Base-by-base conservation (phyloP, 2,797 vertebrate genomes). In the Gymnocypris eckloni region DNA sequence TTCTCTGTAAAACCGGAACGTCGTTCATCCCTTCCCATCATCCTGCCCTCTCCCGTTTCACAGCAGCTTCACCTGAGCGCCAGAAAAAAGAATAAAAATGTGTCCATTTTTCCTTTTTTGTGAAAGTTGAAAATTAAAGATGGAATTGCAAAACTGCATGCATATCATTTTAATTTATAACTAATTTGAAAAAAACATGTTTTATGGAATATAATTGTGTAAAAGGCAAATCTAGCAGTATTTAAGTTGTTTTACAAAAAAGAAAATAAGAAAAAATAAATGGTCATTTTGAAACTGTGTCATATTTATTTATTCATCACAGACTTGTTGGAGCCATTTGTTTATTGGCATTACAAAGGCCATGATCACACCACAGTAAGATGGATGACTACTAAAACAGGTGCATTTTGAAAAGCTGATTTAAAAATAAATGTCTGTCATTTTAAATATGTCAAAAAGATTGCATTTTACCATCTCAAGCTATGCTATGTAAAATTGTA, bases 141-240 rank as follows among this genome's bases (percentile, higher is more conserved):
- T 92, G 95, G 93, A 95, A 96, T 94, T 97, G 97, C 95, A 95
- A 95, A 96, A 96, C 93, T 97, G 97, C 98, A 98, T 98, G 98
- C 97, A 93, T 95, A 96, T 95, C 95, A 96, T 95, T 96, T 95
- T 96, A 93, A 96, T 98, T 98, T 97, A 94, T 97, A 94, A 95
- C 90, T 85, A 80, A 93, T 88, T 94, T 96, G 76, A 92, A 93
- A 91, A 93, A 93, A 82, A 94, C 72, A 90, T 90, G 95, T 96
- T 96, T 96, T 96, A 95, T 94, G 95, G 94, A 95, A 95, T 94
- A 96, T 94, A 95, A 96, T 95, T 96, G 96, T 97, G 96, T 96
- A 96, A 94, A 96, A 89, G 90, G 90, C 88, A 89, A 92, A 95
- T 90, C 92, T 93, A 96, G 94, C 94, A 96, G 97, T 96, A 96